Base-by-base conservation (phyloP, 2,113 vertebrate genomes). In the Perca flavescens region DNA sequence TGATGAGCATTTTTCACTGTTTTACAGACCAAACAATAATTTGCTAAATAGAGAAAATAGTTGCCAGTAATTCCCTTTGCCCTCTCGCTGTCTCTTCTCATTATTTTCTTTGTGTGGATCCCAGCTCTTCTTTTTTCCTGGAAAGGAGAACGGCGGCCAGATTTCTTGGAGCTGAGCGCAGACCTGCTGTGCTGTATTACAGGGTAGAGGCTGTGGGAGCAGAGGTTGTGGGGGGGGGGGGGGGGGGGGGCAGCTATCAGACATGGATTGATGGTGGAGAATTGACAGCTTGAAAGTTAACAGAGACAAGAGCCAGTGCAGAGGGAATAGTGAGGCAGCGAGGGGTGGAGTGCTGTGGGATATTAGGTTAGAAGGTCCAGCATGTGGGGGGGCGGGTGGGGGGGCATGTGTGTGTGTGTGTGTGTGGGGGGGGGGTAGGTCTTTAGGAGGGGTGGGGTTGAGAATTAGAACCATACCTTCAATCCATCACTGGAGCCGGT, bases 381-480 rank as follows among this genome's bases (percentile, higher is more conserved):
- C 74, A 61, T 79, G 50, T 46, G 17, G 8, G 21, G 57, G 46
- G 53, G 56, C 25, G 1, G 25, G 25, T n/a, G n/a, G 43, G 22
- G 46, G 50, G 34, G 36, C 31, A 5, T 50, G 71, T 61, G 43
- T 21, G 43, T 21, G 46, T 70, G 58, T 46, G 73, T 19, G 64
- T 64, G 34, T 36, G 81, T 14, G 21, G 4, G 50, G 3, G 49
- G 10, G 1, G 53, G 46, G 77, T 80, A 74, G 58, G 49, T 69
- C 40, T 53, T 53, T 73, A 19, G 43, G 17, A 16, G 74, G 77
- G 85, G 75, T 34, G 78, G 82, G 47, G 73, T 31, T 78, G 85
- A 25, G 91, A 94, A 94, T 94, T 92, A 89, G 92, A 94, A 94
- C 92, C 94, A 91, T 94, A 90, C 92, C 88, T 94, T 86, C 90